Base-by-base conservation (phyloP, 2,888 invertebrate species). In the Noctua janthe region DNA sequence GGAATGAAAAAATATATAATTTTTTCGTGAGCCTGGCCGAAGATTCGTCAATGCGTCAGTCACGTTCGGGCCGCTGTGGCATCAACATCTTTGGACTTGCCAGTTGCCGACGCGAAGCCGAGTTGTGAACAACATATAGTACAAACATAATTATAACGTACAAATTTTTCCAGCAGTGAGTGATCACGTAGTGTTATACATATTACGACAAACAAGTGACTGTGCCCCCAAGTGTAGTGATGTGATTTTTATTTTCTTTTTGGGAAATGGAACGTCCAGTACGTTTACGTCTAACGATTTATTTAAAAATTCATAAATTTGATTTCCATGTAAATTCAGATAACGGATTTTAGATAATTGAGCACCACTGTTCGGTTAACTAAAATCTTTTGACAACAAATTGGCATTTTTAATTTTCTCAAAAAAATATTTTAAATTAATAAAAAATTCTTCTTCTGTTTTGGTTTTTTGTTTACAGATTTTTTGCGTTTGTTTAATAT, bases 31-130 rank as follows among this genome's bases (percentile, higher is more conserved):
- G 95, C 94, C 94, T 93, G 93, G 92, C 92, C 94, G 94, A 95
- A 96, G 96, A 96, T 96, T 95, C 96, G 96, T 95, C 96, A 95
- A 94, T 94, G 96, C 96, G 96, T 95, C 97, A 97, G 97, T 97
- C 95, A 94, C 94, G 94, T 91, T 91, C 94, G 94, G 94, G 92
- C 95, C 94, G 96, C 92, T 91, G 89, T 91, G 94, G 95, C 94
- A 96, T 93, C 93, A 93, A 95, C 96, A 96, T 94, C 96, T 93
- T 91, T 92, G 90, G 92, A 90, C 91, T 89, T 88, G 93, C 93
- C 94, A 95, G 95, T 95, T 90, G 92, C 90, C 91, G 91, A 90
- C 93, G 93, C 92, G 92, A 91, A 90, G 90, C 93, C 95, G 95
- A 95, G 94, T 95, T 95, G 96, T 96, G 95, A 93, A 94, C 94